phyloP scores from a whole-genome alignment of 2,888 invertebrate species.

The Trachelus stipa region DNA sequence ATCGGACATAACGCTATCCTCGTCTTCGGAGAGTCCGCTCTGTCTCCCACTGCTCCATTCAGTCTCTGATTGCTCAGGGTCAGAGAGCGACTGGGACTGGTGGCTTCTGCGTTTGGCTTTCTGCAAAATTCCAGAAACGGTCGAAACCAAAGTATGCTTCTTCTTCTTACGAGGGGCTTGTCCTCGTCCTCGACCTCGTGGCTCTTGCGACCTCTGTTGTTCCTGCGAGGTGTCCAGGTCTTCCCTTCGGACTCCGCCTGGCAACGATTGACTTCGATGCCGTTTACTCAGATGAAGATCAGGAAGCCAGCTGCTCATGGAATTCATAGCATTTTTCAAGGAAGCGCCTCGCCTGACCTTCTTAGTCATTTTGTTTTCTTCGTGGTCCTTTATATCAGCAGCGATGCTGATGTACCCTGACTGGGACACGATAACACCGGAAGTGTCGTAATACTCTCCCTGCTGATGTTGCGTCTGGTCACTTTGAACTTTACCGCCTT shows the following conservation, averaged over 20 bases:
- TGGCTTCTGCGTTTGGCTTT: slow-evolving; percentile 81
- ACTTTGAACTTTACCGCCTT: slow-evolving; percentile 39
- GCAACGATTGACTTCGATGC: slow-evolving; percentile 85
- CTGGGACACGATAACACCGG: slow-evolving; percentile 79
- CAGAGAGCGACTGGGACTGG: slow-evolving; percentile 75
- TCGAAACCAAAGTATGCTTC: slow-evolving; percentile 83
- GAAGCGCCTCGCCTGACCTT: slow-evolving; percentile 79
- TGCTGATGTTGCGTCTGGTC: slow-evolving; percentile 48
- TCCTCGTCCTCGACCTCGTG: slow-evolving; percentile 47
- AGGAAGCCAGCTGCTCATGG: slow-evolving; percentile 84
- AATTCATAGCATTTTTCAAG: slow-evolving; percentile 83
- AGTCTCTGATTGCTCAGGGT: slow-evolving; percentile 82
- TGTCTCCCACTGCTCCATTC: slow-evolving; percentile 80
- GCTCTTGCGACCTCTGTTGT: slow-evolving; percentile 35
- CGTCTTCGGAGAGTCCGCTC: slow-evolving; percentile 77
- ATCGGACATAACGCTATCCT: slow-evolving; percentile 79
- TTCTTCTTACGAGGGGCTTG: slow-evolving; percentile 74
- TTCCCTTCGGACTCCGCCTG: slow-evolving; percentile 75
- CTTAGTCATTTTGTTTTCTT: slow-evolving; percentile 71
- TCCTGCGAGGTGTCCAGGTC: slow-evolving; percentile 63
- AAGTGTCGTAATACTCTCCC: slow-evolving; percentile 69
- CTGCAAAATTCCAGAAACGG: slow-evolving; percentile 86
- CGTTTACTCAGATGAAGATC: slow-evolving; percentile 83
- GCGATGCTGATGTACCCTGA: slow-evolving; percentile 83
- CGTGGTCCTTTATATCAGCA: slow-evolving; percentile 72